Evolutionary conservation across 2,113 vertebrate genomes (phyloP), one percentile per base, ranked within the genome.

Genomic region (Scolopax mira): DNA sequence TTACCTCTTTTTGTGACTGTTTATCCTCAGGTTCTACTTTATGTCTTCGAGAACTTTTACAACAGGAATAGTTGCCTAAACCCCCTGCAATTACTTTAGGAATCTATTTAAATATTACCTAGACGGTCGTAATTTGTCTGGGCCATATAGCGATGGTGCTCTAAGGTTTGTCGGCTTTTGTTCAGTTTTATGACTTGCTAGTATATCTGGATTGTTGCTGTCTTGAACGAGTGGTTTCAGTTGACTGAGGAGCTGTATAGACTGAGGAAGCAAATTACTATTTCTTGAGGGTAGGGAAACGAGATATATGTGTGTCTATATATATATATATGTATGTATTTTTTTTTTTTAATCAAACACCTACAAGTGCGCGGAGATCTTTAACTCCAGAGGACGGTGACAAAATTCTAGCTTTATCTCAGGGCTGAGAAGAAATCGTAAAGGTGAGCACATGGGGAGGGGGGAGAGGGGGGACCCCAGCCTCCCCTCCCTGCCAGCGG

Each of bases 141-240:
- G 98, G 98, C 98, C 98, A 95, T 98, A 98, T 97, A 98, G 98
- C 98, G 97, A 98, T 98, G 98, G 98, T 98, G 98, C 98, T 98
- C 97, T 98, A 98, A 98, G 98, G 98, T 98, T 98, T 98, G 98
- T 98, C 98, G 98, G 99, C 99, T 99, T 99, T 99, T 99, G 99
- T 99, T 98, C 98, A 98, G 98, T 99, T 99, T 99, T 99, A 99
- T 99, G 99, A 99, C 99, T 99, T 98, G 98, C 98, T 99, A 98
- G 98, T 99, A 98, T 99, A 99, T 98, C 99, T 99, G 98, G 97
- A 98, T 99, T 98, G 99, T 98, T 98, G 98, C 98, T 99, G 98
- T 98, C 98, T 98, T 98, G 98, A 98, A 98, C 98, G 98, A 98
- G 98, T 98, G 97, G 98, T 98, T 98, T 99, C 98, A 99, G 98